A percentile compares a stretch with the other conserved stretches of the same genome.
These are phyloP conservation scores for Acronicta leporina DNA, from an alignment of 2,888 invertebrate species.

Conservation along the genomic window DNA sequence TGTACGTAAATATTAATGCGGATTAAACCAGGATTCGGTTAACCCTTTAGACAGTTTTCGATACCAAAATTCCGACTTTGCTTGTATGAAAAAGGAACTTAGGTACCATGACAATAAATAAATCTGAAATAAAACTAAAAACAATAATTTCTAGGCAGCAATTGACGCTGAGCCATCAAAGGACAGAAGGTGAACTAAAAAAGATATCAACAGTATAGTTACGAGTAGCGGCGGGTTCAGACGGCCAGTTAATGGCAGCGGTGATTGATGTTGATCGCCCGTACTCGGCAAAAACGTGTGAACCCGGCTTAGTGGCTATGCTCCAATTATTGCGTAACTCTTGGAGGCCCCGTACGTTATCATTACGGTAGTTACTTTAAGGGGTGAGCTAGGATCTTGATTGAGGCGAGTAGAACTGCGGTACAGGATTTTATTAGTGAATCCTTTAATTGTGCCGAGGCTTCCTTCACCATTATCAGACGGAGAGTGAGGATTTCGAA, in stretches of 20 bases:
- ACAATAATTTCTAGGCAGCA: conserved; percentile 14
- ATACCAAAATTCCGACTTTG: not conserved
- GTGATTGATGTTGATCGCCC: conserved; percentile 61
- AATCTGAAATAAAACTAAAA: conserved; percentile 12
- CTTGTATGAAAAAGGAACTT: not conserved
- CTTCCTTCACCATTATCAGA: too few relatives aligned
- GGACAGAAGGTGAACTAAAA: conserved; percentile 52
- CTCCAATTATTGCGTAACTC: conserved; percentile 66
- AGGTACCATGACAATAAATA: conserved; percentile 7
- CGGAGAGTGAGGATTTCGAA: too few relatives aligned
- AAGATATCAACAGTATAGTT: conserved; percentile 56
- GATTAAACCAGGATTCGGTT: too few relatives aligned
- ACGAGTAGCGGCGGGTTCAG: conserved; percentile 53
- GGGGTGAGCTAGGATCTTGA: conserved; percentile 30
- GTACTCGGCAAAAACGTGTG: conserved; percentile 64
- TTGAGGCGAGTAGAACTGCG: conserved; percentile 6
- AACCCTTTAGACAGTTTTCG: too few relatives aligned
- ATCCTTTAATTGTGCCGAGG: too few relatives aligned
- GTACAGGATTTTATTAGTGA: not conserved
- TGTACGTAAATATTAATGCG: too few relatives aligned
- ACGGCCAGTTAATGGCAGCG: conserved; percentile 50
- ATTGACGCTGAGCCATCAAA: conserved; percentile 35
- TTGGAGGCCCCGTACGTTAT: conserved; percentile 45
- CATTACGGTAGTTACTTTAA: conserved; percentile 51
- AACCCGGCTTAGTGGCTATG: conserved; percentile 56